Conservation (phyloP, 2,797 vertebrate species). For the Enteromius argenteus region DNA sequence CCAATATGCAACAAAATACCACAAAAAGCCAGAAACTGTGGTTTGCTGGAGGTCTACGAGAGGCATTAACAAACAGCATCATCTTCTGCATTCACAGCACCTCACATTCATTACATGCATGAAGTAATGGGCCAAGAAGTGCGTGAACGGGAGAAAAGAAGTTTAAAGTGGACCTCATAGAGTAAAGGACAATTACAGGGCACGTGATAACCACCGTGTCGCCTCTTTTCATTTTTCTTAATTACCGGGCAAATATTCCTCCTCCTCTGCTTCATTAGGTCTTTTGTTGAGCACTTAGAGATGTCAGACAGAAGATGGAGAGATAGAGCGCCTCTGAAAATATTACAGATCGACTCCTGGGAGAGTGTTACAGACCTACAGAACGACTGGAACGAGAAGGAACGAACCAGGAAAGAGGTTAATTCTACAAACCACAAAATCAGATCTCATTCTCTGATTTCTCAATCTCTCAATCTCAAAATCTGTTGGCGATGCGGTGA, state of each 20-base stretch:
- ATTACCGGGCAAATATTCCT: constrained; percentile 78
- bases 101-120: constrained; percentile 54
- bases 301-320: constrained; percentile 79
- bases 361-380: background rate
- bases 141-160: constrained; percentile 47
- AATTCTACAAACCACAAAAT: background rate
- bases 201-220: constrained; percentile 74
- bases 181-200: constrained; percentile 76
- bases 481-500: background rate
- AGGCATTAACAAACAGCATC: background rate
- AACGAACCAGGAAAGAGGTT: background rate
- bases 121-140: constrained; percentile 37
- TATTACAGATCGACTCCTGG: constrained; percentile 62
- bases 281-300: constrained; percentile 80
- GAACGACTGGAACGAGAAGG: background rate
- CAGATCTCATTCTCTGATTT: background rate
- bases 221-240: constrained; percentile 82
- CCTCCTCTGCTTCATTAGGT: constrained; percentile 80
- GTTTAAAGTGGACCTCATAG: constrained; percentile 58
- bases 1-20: constrained; percentile 41
- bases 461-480: no score
- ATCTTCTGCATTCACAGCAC: background rate
- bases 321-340: constrained; percentile 69
- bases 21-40: constrained; percentile 2
- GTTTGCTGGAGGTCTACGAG: constrained; percentile 21